These are phyloP conservation scores for Microplitis deprimator DNA, from an alignment of 2,888 invertebrate species.

Conservation along the genomic window DNA sequence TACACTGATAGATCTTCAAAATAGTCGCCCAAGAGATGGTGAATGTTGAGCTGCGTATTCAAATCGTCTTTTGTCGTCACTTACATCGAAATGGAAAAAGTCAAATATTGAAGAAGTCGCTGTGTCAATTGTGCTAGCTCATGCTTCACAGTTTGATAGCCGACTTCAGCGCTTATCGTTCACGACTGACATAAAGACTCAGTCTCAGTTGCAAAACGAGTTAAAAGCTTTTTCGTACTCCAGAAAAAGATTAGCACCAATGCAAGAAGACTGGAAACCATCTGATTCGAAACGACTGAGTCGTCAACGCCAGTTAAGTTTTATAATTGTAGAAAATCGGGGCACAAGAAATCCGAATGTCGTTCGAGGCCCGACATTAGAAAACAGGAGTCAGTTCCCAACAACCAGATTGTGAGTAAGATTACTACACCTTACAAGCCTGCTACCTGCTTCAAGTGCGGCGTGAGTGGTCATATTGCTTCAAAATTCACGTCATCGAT, in stretches of 20 bases:
- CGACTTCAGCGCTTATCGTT: constrained; percentile 41
- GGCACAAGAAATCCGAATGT: not conserved
- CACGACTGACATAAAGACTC: constrained; percentile 39
- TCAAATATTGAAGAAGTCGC: constrained; percentile 36
- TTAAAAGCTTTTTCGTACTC: not conserved
- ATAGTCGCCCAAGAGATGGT: not conserved
- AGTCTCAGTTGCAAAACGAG: constrained; percentile 34
- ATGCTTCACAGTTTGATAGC: constrained; percentile 35
- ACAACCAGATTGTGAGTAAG: too few species aligned
- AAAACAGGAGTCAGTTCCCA: too few species aligned
- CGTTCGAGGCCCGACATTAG: not conserved
- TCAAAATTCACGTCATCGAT: not conserved
- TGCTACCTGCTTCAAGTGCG: not conserved
- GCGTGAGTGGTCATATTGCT: not conserved
- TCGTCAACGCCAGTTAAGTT: too few species aligned
- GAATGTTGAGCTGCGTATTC: not conserved
- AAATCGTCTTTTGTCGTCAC: not conserved
- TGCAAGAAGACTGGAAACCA: too few species aligned
- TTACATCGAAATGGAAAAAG: not conserved
- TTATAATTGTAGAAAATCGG: not conserved
- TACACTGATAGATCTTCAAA: not conserved
- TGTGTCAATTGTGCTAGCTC: constrained; percentile 40
- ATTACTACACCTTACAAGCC: too few species aligned
- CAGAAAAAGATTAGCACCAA: too few species aligned
- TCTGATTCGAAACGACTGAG: too few species aligned